Base-by-base conservation (phyloP, 2,797 vertebrate species). In the Rhynchonycteris naso region DNA sequence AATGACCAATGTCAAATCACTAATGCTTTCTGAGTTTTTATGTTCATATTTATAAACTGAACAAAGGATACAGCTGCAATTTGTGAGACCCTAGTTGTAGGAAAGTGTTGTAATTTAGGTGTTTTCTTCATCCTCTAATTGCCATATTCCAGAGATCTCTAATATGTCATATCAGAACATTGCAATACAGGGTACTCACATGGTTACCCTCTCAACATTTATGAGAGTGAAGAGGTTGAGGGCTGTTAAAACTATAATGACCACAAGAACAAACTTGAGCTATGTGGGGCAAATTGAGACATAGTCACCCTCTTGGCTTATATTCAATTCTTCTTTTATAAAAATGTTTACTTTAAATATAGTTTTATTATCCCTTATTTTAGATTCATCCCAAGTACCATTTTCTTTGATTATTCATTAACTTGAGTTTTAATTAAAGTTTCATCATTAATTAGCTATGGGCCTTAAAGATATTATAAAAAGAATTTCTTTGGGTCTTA, bases 41-140 rank as follows among this genome's bases (percentile, higher is more conserved):
- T 79, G 80, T 88, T 93, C 38, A 90, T 28, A 85, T 92, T 95
- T 74, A 33, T 15, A 92, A 81, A 78, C 50, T 79, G 52, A 78
- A 68, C 58, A 86, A 79, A 95, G 12, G 26, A 47, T 72, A 56
- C 1, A 85, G 5, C 47, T 79, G 30, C 5, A 52, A 52, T 68
- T 72, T 5, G 74, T 94, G 84, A 95, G 80, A 59, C 10, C 7
- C 4, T 7, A 38, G 71, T 56, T 28, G 33, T 63, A 61, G 83
- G 66, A 80, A 81, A 90, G 56, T 1, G 12, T 10, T 50, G 21
- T n/a, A 68, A 30, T 88, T 78, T 11, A 66, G 50, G 81, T 68
- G 21, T 50, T 78, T 68, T 63, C 18, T 58, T 21, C 21, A n/a
- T 68, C 13, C 8, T 52, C 24, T 54, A 50, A 58, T 65, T 81